phyloP scores from a whole-genome alignment of 2,797 vertebrate species.

The Paratrypauchen microcephalus region DNA sequence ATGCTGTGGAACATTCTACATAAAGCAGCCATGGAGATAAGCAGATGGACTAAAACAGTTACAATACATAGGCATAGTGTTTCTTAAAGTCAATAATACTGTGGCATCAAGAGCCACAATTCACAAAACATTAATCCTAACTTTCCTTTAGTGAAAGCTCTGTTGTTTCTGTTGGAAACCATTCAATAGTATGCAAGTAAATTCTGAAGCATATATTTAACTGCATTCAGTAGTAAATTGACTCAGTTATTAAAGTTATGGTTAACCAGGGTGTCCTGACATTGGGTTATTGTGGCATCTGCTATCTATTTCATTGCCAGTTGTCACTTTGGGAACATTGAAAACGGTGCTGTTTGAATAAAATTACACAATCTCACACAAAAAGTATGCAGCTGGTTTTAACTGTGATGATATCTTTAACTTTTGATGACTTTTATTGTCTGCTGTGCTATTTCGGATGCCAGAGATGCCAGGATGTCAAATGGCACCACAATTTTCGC shows the following conservation, averaged over 20 bases:
- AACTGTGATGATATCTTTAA: no score
- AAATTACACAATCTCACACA: background rate
- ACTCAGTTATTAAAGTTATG: background rate
- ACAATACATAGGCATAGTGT: no score
- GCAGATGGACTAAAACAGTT: no score
- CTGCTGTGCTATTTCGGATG: conserved; percentile 5
- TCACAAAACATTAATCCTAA: no score
- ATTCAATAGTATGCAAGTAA: background rate
- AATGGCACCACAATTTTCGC: conserved; percentile 2
- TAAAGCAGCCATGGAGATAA: no score
- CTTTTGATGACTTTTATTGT: background rate
- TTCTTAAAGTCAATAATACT: no score
- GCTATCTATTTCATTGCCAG: background rate
- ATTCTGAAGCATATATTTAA: background rate
- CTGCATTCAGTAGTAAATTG: background rate
- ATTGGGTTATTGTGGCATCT: background rate
- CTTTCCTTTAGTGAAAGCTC: background rate
- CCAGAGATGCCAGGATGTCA: conserved; percentile 4
- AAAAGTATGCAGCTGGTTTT: background rate
- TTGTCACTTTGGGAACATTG: background rate
- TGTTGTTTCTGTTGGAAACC: background rate
- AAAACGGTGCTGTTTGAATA: background rate
- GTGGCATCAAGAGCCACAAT: no score
- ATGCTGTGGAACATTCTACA: no score
- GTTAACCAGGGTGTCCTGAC: background rate